These are phyloP conservation scores for Chiloscyllium plagiosum DNA, from an alignment of 2,113 vertebrate species.

Conservation along the genomic window DNA sequence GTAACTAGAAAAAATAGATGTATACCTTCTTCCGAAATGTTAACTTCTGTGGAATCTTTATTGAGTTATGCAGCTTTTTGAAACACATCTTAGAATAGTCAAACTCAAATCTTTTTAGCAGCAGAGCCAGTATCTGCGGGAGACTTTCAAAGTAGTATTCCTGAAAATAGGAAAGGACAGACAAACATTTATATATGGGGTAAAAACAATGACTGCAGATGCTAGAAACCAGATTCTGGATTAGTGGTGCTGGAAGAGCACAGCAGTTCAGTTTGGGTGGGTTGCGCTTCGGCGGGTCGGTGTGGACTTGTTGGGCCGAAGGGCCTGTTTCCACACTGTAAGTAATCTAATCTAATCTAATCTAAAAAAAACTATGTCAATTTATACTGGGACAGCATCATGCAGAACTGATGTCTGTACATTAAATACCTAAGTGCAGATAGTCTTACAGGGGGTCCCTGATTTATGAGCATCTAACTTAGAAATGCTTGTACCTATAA, in stretches of 20 bases:
- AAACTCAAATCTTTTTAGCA: conserved; percentile 32
- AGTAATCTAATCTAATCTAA: no score
- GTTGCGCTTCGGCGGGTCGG: no score
- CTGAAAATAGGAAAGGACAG: background rate
- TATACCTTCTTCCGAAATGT: conserved; percentile 2
- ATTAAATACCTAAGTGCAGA: background rate
- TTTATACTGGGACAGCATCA: background rate
- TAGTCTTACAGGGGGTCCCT: background rate
- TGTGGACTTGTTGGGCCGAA: no score
- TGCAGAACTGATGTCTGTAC: background rate
- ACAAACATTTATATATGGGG: background rate
- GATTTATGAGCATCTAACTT: no score
- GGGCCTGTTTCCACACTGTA: no score
- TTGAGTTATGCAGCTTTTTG: background rate
- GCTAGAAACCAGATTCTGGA: no score
- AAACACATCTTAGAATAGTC: background rate
- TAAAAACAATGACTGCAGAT: no score
- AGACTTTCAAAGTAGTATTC: background rate
- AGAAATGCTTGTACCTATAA: no score
- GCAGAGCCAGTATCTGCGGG: conserved; percentile 11
- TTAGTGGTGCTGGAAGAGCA: no score
- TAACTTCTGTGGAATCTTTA: background rate
- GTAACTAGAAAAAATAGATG: background rate
- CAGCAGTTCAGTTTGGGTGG: no score
- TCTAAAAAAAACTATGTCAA: no score